Base-by-base conservation (phyloP, 2,797 vertebrate genomes). In the Lepilemur ruficaudatus region DNA sequence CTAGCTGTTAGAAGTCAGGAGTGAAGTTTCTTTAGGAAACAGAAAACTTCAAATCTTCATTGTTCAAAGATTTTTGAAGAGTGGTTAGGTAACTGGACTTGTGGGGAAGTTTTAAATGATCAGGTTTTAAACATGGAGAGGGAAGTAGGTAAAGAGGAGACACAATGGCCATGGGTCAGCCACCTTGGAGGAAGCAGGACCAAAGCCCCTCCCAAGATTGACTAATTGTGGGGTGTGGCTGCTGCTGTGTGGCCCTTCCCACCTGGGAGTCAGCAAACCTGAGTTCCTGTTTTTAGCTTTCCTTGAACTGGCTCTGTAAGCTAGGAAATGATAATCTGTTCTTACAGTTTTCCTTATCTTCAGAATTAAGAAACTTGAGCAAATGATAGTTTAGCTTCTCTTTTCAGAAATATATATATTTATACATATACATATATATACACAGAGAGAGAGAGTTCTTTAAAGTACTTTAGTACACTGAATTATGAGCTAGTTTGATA, bases 21-120 rank as follows among this genome's bases (percentile, higher is more conserved):
- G 50, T 93, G 82, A 61, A 93, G 91, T 94, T 96, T 96, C 85
- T 92, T 97, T 41, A 89, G 35, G 28, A 93, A 76, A 52, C 95
- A 97, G 20, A 94, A 59, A 88, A 78, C 23, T 72, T 38, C 38
- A 38, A 38, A 38, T 38, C 38, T 38, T 38, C 38, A 38, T 38
- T 38, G 38, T 38, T 38, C 38, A 38, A 75, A 79, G 1, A 83
- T 52, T 32, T 35, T 67, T 52, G 38, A 93, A 43, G 32, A 83
- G 22, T 28, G 11, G 32, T 46, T 63, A 69, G 70, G 50, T 83
- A 86, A 59, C 3, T 52, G 41, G 57, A 4, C 32, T 48, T 52
- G 14, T 35, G 17, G 7, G 35, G 20, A 70, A 82, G n/a, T 73
- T 79, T 59, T 52, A 30, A 70, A 82, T 23, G 4, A 67, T 78